Evolutionary conservation across 2,888 invertebrate species (phyloP).

Genomic region (Periphyllus acericola): DNA sequence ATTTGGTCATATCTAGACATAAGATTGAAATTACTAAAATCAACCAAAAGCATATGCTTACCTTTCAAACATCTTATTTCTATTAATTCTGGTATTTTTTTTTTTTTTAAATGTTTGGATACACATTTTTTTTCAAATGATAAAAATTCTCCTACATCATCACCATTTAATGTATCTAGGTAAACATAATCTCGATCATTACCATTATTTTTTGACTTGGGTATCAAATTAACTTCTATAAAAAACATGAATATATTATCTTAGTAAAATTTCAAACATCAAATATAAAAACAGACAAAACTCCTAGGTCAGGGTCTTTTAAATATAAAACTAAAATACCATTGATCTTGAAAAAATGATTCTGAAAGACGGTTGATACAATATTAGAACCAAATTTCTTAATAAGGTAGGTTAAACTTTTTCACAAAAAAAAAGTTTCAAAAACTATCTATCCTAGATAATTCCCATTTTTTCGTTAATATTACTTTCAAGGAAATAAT

Average conservation of each 20-base stretch:
- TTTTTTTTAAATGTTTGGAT: background rate
- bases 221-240: background rate
- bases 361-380: no score
- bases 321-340: no score
- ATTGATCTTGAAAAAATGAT: no score
- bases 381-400: no score
- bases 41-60: background rate
- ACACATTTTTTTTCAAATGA: background rate
- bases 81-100: background rate
- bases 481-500: no score
- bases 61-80: background rate
- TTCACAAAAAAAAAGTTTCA: no score
- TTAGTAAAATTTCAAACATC: background rate
- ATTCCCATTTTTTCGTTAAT: no score
- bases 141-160: constrained; percentile 9
- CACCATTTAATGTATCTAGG: constrained; percentile 15
- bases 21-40: background rate
- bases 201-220: constrained; percentile 31
- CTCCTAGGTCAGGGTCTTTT: no score
- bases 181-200: constrained; percentile 27
- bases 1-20: background rate
- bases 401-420: no score
- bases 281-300: no score
- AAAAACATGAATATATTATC: background rate
- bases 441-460: no score